Base-by-base conservation (phyloP, 2,113 vertebrate species). In the Isichthys henryi region DNA sequence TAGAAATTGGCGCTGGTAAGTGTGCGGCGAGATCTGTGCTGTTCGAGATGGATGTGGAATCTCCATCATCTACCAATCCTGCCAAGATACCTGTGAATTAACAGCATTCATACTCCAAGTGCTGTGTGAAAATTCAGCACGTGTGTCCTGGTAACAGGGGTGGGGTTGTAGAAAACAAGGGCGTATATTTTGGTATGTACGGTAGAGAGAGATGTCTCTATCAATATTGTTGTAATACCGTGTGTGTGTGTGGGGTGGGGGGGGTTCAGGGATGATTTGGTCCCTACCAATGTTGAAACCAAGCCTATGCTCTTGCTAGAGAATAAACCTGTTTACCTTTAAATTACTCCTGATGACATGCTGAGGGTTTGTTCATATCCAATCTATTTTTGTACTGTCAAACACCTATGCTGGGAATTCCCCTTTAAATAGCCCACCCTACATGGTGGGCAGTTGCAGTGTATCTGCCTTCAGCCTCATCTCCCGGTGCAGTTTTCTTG, bases 381-480 rank as follows among this genome's bases (percentile, higher is more conserved):
- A 96, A 95, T 88, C 95, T 96, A 97, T 97, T 97, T 97, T 97
- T 97, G 96, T 97, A 97, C 96, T 96, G 96, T 97, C 96, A 95
- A 94, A 95, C 95, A 94, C 97, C 96, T 96, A 93, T 96, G 97
- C 96, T 95, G 95, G 94, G 96, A 95, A 94, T 95, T 94, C 95
- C 94, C 92, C 89, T 94, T 93, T 93, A 39, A 27, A 9, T 66
- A 35, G 45, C 87, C 88, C 13, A 19, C 70, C n/a, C 70, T 15
- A 43, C 39, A 52, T 84, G 89, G 92, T 91, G 94, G 94, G 96
- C 93, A 95, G 93, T 94, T 94, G 95, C 93, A 94, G 94, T 95
- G 92, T 96, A 95, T 95, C 95, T 95, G 94, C 95, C 96, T 96
- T 95, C 94, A 93, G 94, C 93, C 94, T 95, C 95, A 95, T 95